Conservation (phyloP, 2,888 invertebrate genomes). For the Arrhopalites spinosus region DNA sequence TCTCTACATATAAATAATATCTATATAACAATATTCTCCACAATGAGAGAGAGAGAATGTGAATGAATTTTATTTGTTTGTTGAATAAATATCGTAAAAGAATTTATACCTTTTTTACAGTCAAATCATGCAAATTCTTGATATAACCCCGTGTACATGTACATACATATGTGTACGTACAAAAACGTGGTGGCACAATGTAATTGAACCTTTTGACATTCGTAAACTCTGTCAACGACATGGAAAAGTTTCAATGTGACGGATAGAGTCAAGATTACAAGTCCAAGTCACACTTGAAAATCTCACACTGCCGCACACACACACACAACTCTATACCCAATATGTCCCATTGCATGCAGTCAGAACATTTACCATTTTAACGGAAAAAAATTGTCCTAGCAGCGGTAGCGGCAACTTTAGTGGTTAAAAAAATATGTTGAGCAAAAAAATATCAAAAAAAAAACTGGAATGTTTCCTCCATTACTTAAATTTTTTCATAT, state of each 20-base stretch:
- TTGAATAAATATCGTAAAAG: conserved; percentile 32
- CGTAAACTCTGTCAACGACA: too few relatives aligned
- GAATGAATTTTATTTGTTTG: conserved; percentile 23
- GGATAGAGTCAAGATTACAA: background rate
- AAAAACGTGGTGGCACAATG: background rate
- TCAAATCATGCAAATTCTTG: conserved; percentile 32
- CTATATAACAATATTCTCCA: background rate
- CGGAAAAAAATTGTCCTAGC: too few relatives aligned
- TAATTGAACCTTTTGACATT: too few relatives aligned
- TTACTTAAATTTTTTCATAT: conserved; percentile 4
- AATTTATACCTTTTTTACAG: conserved; percentile 30
- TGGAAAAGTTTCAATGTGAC: background rate
- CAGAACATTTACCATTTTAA: too few relatives aligned
- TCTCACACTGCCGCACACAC: background rate
- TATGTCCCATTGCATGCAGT: too few relatives aligned
- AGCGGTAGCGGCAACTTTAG: too few relatives aligned
- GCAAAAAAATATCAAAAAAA: background rate
- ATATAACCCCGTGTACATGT: conserved; percentile 7
- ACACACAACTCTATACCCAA: too few relatives aligned
- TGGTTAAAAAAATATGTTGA: too few relatives aligned
- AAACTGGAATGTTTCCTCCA: background rate
- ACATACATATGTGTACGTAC: background rate
- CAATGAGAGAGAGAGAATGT: background rate
- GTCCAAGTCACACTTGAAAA: conserved; percentile 21
- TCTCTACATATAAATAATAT: background rate